These are phyloP conservation scores for Plebejus anna DNA, from an alignment of 2,888 invertebrate species.

Conservation along the genomic window DNA sequence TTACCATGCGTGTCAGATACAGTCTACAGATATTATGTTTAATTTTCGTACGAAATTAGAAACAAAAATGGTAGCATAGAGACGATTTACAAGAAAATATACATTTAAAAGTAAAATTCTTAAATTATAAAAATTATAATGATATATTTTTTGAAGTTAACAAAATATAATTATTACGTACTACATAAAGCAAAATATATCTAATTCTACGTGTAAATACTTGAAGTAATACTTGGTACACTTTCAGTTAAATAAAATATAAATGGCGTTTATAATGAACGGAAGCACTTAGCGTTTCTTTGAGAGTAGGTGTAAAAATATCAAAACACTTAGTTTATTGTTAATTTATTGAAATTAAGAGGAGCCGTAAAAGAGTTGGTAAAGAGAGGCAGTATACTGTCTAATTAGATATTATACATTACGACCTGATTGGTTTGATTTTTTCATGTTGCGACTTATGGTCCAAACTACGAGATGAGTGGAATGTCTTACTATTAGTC, in stretches of 20 bases:
- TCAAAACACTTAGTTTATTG: slow-evolving; percentile 6
- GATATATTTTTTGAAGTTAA: too few species aligned
- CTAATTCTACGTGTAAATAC: too few species aligned
- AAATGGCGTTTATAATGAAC: slow-evolving; percentile 5
- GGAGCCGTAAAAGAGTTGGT: slow-evolving; percentile 7
- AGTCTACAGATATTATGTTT: background rate
- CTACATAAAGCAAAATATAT: background rate
- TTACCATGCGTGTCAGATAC: background rate
- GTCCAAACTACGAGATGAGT: too few species aligned
- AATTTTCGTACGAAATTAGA: background rate
- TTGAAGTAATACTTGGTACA: background rate
- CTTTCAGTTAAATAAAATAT: background rate
- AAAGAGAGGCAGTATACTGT: background rate
- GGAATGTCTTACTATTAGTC: too few species aligned
- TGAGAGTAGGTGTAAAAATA: slow-evolving; percentile 15
- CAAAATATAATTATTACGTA: too few species aligned
- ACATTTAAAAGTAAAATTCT: too few species aligned
- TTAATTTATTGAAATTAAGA: slow-evolving; percentile 15
- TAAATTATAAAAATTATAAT: too few species aligned
- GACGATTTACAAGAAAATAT: too few species aligned
- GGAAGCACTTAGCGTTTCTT: slow-evolving; percentile 21
- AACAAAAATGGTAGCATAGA: background rate
- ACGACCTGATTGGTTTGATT: too few species aligned
- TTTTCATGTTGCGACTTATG: too few species aligned
- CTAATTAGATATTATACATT: background rate